phyloP scores from a whole-genome alignment of 2,888 invertebrate species.

The Pyrrhia umbra region DNA sequence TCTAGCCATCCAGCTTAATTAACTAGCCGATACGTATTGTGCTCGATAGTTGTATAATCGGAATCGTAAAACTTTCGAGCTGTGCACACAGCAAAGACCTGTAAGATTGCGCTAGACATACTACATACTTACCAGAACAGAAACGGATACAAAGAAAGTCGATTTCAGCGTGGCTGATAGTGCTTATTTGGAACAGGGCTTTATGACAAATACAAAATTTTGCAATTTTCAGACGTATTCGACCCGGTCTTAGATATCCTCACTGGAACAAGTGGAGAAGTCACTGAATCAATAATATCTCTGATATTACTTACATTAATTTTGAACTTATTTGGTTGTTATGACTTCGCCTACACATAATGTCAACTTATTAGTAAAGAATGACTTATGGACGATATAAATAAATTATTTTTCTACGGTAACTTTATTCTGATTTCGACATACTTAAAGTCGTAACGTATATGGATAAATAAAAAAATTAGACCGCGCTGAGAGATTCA shows the following conservation, averaged over 20 bases:
- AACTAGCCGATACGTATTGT: conserved; percentile 71
- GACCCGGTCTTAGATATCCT: background rate
- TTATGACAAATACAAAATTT: background rate
- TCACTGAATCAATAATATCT: too few species aligned
- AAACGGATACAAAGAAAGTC: background rate
- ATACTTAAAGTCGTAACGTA: conserved; percentile 14
- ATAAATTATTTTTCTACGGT: too few species aligned
- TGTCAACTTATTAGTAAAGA: background rate
- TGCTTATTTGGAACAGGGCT: background rate
- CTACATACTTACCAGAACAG: too few species aligned
- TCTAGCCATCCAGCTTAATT: conserved; percentile 70
- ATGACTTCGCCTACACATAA: too few species aligned
- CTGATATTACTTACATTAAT: too few species aligned
- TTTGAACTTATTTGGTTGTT: too few species aligned
- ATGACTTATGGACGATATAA: too few species aligned
- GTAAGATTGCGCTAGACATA: conserved; percentile 16
- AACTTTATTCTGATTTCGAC: conserved; percentile 10
- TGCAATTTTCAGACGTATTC: background rate
- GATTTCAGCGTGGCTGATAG: background rate
- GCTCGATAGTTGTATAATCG: conserved; percentile 70
- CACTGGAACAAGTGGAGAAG: too few species aligned
- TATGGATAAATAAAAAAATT: conserved; percentile 52
- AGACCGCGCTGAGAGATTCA: conserved; percentile 65
- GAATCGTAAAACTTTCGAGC: conserved; percentile 70
- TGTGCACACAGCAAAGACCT: conserved; percentile 45